A percentile compares a stretch with the other conserved stretches of the same genome.
phyloP scores from a whole-genome alignment of 2,888 invertebrate species.

The Pyrrhosoma nymphula region DNA sequence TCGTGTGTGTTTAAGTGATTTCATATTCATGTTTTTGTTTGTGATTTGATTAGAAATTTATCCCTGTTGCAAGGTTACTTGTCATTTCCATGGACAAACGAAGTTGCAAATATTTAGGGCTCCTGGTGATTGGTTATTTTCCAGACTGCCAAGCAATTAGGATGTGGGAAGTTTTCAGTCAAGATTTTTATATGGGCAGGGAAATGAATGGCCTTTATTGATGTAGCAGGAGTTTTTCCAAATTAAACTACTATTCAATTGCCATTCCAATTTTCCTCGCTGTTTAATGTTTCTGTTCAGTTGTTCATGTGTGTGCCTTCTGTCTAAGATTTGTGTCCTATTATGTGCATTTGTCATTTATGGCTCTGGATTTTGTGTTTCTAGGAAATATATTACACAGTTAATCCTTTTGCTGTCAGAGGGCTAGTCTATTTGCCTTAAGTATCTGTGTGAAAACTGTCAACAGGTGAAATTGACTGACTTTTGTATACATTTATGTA shows the following conservation, averaged over 20 bases:
- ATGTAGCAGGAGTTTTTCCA: background rate
- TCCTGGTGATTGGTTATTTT: background rate
- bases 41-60: slow-evolving; percentile 14
- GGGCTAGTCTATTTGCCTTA: too few species aligned
- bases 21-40: slow-evolving; percentile 46
- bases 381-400: too few species aligned
- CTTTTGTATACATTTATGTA: too few species aligned
- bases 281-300: background rate
- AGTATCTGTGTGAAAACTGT: too few species aligned
- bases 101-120: background rate
- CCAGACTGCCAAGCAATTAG: background rate
- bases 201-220: background rate
- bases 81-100: background rate
- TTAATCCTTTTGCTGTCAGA: too few species aligned
- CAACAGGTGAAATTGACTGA: too few species aligned
- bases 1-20: background rate
- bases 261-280: background rate
- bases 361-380: too few species aligned
- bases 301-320: background rate
- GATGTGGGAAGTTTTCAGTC: background rate
- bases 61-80: background rate
- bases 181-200: background rate
- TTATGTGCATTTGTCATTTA: too few species aligned
- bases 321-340: background rate
- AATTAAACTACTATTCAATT: background rate